Base-by-base conservation (phyloP, 2,888 invertebrate genomes). In the Tenthredo notha region DNA sequence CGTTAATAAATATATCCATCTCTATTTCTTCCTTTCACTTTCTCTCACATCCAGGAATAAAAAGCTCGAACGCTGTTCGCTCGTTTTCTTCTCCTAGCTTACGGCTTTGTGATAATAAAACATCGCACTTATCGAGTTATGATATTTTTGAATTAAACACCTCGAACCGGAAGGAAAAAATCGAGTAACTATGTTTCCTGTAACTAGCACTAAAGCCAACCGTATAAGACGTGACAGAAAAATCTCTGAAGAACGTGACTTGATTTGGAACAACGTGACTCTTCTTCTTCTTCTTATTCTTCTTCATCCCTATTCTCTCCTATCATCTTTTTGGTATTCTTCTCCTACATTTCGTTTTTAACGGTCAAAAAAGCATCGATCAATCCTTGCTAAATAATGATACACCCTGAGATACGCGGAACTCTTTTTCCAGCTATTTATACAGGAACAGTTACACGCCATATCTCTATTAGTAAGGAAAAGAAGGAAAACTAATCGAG, bases 401-500 rank as follows among this genome's bases (percentile, higher is more conserved):
- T 43, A 43, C 43, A 43, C 43, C 10, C 12, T 3, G n/a, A 21
- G 50, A n/a, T 3, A 29, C 67, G 67, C 33, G 29, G 18, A 18
- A 7, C 15, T 40, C n/a, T 72, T 72, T 85, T 86, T 85, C 84
- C 84, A 85, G 85, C 85, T 87, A 85, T 83, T 85, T 85, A 78
- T 82, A 72, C 10, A 40, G 37, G 9, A 40, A 37, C n/a, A 40
- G 25, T 9, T n/a, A 40, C 9, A 72, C 9, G 6, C 33, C n/a
- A 37, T 40, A 33, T 40, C 70, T 33, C 70, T 18, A 21, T 37
- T 72, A 21, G 43, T 6, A 29, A 25, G 15, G 15, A 40, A 43
- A 29, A 43, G n/a, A 25, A 18, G 10, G 74, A 74, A 43, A 74
- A 43, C 74, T 77, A 77, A 77, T 61, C 37, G 37, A 80, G 58